Conservation (phyloP, 2,888 invertebrate genomes). For the Oscheius sp. region DNA sequence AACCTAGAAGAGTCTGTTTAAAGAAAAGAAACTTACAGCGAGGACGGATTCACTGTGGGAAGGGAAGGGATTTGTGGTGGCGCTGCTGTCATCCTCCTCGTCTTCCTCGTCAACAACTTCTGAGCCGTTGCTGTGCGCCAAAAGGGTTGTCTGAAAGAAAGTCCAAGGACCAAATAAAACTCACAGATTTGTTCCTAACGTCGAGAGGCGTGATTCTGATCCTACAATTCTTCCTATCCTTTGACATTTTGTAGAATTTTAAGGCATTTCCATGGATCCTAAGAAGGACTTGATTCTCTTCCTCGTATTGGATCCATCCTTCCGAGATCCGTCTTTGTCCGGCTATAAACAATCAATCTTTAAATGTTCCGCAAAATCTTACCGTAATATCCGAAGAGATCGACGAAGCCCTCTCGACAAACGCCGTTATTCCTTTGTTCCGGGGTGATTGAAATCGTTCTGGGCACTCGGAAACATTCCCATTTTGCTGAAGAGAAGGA, state of each 20-base stretch:
- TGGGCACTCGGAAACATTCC: constrained; percentile 42
- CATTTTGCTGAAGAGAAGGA: constrained; percentile 26
- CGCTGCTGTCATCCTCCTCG: constrained; percentile 34
- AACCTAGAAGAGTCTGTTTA: background rate
- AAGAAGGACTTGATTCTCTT: constrained; percentile 63
- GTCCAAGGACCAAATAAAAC: constrained; percentile 12
- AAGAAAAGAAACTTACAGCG: constrained; percentile 27
- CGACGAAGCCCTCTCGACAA: constrained; percentile 43
- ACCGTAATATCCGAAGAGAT: constrained; percentile 56
- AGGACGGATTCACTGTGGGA: constrained; percentile 28
- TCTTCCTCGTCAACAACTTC: constrained; percentile 34
- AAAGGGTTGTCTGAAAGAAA: background rate
- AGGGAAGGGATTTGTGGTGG: constrained; percentile 5
- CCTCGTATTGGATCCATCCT: constrained; percentile 64
- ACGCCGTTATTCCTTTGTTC: constrained; percentile 39
- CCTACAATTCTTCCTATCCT: constrained; percentile 58
- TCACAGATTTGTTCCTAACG: constrained; percentile 57
- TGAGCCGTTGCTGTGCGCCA: background rate
- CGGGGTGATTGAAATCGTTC: constrained; percentile 35
- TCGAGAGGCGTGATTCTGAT: constrained; percentile 65
- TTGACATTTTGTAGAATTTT: constrained; percentile 64
- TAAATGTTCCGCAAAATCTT: background rate
- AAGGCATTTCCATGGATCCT: constrained; percentile 64
- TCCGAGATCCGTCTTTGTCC: constrained; percentile 62
- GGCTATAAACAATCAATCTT: constrained; percentile 43